Conservation (phyloP, 2,888 invertebrate genomes). For the Scaptomyza polygonia region DNA sequence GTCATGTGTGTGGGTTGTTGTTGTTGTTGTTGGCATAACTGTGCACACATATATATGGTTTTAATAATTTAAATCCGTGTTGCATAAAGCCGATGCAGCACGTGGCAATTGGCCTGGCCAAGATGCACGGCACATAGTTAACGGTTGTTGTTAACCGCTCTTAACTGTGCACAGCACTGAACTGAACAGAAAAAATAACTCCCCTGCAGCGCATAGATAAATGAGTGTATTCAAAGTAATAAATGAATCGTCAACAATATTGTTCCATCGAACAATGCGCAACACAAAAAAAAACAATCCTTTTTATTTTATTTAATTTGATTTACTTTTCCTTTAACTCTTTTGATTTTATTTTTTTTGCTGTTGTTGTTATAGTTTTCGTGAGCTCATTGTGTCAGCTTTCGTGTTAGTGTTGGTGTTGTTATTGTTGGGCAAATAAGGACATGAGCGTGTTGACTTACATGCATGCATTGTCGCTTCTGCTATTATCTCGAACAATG, state of each 20-base stretch:
- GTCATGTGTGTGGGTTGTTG: constrained; percentile 17
- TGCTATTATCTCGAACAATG: constrained; percentile 67
- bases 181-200: background rate
- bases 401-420: constrained; percentile 23
- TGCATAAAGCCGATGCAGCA: constrained; percentile 44
- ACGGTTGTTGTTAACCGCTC: constrained; percentile 28
- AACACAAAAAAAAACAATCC: constrained; percentile 45
- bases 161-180: constrained; percentile 15
- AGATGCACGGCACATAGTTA: constrained; percentile 30
- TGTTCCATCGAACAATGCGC: constrained; percentile 32
- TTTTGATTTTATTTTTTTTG: background rate
- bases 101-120: constrained; percentile 39
- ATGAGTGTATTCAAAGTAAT: constrained; percentile 43
- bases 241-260: constrained; percentile 59
- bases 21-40: constrained; percentile 29
- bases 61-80: constrained; percentile 69
- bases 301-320: constrained; percentile 30
- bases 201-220: constrained; percentile 44
- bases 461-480: constrained; percentile 56
- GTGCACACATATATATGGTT: constrained; percentile 30
- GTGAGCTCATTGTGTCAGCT: constrained; percentile 17
- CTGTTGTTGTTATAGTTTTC: constrained; percentile 7
- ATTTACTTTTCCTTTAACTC: constrained; percentile 3
- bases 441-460: constrained; percentile 48
- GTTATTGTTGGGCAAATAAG: constrained; percentile 32